These are phyloP conservation scores for Drosophila pandora DNA, from an alignment of 1,140 invertebrate species.

Conservation along the genomic window DNA sequence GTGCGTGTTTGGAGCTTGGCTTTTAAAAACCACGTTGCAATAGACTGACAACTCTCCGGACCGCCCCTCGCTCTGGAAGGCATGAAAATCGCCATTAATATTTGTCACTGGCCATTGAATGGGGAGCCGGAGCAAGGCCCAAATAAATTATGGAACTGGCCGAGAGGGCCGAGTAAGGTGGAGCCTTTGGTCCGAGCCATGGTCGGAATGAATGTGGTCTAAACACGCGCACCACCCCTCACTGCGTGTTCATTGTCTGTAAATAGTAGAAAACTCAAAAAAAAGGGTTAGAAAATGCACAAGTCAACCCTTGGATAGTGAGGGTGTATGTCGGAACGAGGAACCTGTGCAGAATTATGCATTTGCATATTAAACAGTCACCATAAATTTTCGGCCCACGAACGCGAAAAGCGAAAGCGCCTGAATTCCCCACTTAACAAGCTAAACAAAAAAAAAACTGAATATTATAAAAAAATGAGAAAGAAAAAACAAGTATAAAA, in stretches of 20 bases:
- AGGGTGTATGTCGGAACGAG: conserved; percentile 2
- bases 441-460: conserved; percentile 13
- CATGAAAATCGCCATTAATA: conserved; percentile 83
- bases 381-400: conserved; percentile 51
- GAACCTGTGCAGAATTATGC: conserved; percentile 72
- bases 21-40: conserved; percentile 29
- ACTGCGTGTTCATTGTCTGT: conserved; percentile 77
- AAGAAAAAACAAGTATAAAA: conserved; percentile 10
- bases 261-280: conserved; percentile 6
- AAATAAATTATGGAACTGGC: conserved; percentile 72
- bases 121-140: conserved; percentile 42
- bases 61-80: conserved; percentile 56
- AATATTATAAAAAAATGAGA: conserved; percentile 4
- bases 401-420: conserved; percentile 46
- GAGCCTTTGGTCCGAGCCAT: conserved; percentile 27
- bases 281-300: conserved; percentile 62
- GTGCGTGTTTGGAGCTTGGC: conserved; percentile 25
- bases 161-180: conserved; percentile 32
- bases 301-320: conserved; percentile 31
- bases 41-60: conserved; percentile 23
- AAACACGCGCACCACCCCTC: conserved; percentile 53
- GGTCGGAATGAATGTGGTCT: conserved; percentile 70
- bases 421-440: conserved; percentile 51
- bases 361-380: conserved; percentile 78
- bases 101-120: conserved; percentile 78